A percentile compares a stretch with the other conserved stretches of the same genome.
Conservation (phyloP, 2,797 vertebrate genomes). For the Erethizon dorsatum region DNA sequence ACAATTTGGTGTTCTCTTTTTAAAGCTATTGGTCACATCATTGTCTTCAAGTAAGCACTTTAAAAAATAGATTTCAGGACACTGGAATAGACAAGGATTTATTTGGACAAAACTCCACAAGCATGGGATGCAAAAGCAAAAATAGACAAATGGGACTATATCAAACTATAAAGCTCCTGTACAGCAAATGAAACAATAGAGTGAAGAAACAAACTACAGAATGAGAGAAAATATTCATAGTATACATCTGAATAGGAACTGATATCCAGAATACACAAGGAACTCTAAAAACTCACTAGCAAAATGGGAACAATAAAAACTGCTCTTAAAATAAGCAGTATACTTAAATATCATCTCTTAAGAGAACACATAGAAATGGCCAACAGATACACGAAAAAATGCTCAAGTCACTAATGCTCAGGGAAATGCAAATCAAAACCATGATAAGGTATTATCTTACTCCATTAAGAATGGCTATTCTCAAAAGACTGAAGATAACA, state of each 20-base stretch:
- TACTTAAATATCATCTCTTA: not conserved
- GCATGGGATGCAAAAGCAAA: not conserved
- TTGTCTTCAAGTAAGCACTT: conserved; percentile 30
- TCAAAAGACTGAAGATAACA: not conserved
- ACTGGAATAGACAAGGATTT: not conserved
- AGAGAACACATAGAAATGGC: not conserved
- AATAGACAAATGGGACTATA: not conserved
- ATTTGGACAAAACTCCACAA: not conserved
- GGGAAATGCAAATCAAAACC: not conserved
- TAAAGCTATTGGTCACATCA: not conserved
- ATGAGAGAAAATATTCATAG: not conserved
- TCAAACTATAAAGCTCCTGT: not conserved
- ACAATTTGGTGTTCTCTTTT: not conserved
- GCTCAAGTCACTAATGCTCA: not conserved
- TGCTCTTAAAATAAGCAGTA: not conserved
- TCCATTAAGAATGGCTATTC: not conserved
- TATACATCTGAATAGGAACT: not conserved
- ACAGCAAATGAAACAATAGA: not conserved
- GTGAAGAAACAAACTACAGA: not conserved
- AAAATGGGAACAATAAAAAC: not conserved
- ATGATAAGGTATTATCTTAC: not conserved
- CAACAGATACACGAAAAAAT: not conserved
- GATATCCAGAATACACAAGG: not conserved
- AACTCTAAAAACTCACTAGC: not conserved
- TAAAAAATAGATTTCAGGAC: not conserved